Evolutionary conservation across 2,888 invertebrate genomes (phyloP), one percentile per base, ranked within the genome.

Genomic region (Cephalotes varians): DNA sequence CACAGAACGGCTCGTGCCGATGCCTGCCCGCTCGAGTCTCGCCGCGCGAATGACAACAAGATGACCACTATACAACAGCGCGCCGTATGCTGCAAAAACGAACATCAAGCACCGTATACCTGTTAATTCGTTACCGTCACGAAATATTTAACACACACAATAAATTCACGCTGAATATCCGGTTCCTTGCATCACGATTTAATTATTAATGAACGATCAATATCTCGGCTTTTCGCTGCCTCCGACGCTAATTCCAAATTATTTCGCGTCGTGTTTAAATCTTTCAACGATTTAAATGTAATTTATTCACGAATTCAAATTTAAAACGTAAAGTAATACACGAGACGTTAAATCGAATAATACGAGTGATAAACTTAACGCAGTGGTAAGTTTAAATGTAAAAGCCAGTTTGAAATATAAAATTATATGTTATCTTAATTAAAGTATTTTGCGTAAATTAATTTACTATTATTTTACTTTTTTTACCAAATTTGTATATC

Each of bases 111-210:
- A 25, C 18, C 64, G 25, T 44, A 3, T 25, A 64, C 15, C 25
- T 40, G 7, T 44, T 40, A 64, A 64, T 44, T 44, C 44, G 44
- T 64, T 44, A 18, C 28, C 28, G 21, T 25, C 64, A 10, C 44
- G 40, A 64, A 28, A 62, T 62, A 62, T 62, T 62, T 62, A 64
- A 64, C 28, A 64, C 40, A 44, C 15, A 40, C 40, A 64, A 44
- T 64, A 64, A 64, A 62, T 62, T 62, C 21, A 21, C 37, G 62
- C 25, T 15, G 21, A 40, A 62, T 62, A 62, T 40, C 58, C 58
- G 58, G 15, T 62, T 62, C 25, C 62, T 62, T 62, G 25, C 37
- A 15, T 40, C 7, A 25, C 37, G 25, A 62, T 21, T 62, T 62
- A 62, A 62, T 62, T 62, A 62, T 62, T 62, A 40, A 62, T 10